phyloP scores from a whole-genome alignment of 2,113 vertebrate genomes.

The Pseudolaguvia tuberculata region DNA sequence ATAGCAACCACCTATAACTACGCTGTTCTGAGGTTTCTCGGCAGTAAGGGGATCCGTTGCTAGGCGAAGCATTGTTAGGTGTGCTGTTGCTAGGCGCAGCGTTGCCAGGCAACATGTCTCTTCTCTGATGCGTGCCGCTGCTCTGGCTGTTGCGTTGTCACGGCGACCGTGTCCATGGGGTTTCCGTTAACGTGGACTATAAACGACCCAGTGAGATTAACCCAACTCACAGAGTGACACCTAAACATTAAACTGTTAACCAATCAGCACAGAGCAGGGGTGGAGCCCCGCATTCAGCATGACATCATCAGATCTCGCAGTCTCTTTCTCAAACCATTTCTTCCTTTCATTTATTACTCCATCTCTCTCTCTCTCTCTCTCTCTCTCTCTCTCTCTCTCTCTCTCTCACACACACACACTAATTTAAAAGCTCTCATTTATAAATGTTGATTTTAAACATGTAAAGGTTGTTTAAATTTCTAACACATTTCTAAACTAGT shows the following conservation, averaged over 20 bases:
- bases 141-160: slow-evolving; percentile 32
- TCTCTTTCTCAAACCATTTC: neutral
- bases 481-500: neutral
- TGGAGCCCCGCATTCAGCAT: neutral
- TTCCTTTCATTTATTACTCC: neutral
- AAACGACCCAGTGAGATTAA: slow-evolving; percentile 26
- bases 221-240: neutral
- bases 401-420: neutral
- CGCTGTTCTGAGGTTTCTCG: slow-evolving; percentile 90
- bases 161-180: slow-evolving; percentile 28
- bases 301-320: neutral
- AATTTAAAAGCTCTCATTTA: neutral
- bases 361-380: slow-evolving; percentile 36
- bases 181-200: slow-evolving; percentile 41
- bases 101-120: slow-evolving; percentile 43
- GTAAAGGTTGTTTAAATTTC: neutral
- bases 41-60: slow-evolving; percentile 85
- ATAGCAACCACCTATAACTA: slow-evolving; percentile 95
- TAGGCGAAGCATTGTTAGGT: slow-evolving; percentile 65
- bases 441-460: neutral
- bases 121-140: slow-evolving; percentile 27
- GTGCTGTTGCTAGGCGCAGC: slow-evolving; percentile 34
- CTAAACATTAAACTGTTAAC: slow-evolving; percentile 23
- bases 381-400: neutral
- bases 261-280: slow-evolving; percentile 7